Conservation (phyloP, 1,140 invertebrate species). For the Adelges cooleyi region DNA sequence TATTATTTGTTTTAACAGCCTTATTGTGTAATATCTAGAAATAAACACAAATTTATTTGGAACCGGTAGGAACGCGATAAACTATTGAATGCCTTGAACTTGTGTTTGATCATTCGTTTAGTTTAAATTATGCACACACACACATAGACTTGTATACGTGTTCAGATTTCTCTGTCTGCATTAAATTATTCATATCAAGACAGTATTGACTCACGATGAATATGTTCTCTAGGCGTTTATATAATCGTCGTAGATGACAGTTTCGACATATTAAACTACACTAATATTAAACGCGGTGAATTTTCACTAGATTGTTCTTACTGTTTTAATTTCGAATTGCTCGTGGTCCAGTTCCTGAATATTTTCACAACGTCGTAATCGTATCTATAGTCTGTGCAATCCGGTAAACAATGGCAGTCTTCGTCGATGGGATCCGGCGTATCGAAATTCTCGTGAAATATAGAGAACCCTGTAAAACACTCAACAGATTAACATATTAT, state of each 20-base stretch:
- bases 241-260: not conserved
- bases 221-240: not conserved
- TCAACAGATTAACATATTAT: not conserved
- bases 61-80: no score
- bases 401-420: constrained; percentile 51
- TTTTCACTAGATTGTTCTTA: no score
- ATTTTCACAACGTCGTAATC: constrained; percentile 35
- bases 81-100: no score
- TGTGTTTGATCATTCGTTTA: no score
- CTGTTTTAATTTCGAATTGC: not conserved
- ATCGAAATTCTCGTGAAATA: constrained; percentile 9
- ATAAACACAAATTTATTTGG: no score
- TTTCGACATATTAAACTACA: no score
- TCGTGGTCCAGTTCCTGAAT: constrained; percentile 15
- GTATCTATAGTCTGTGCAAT: constrained; percentile 54
- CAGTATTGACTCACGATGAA: no score
- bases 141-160: no score
- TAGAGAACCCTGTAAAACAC: constrained; percentile 4
- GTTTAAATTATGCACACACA: no score
- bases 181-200: not conserved
- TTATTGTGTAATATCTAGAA: no score
- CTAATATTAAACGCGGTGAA: no score
- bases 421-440: not conserved
- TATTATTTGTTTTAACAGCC: no score
- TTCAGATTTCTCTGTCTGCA: not conserved